Conservation (phyloP, 2,113 vertebrate species). For the Pterocles orientalis region DNA sequence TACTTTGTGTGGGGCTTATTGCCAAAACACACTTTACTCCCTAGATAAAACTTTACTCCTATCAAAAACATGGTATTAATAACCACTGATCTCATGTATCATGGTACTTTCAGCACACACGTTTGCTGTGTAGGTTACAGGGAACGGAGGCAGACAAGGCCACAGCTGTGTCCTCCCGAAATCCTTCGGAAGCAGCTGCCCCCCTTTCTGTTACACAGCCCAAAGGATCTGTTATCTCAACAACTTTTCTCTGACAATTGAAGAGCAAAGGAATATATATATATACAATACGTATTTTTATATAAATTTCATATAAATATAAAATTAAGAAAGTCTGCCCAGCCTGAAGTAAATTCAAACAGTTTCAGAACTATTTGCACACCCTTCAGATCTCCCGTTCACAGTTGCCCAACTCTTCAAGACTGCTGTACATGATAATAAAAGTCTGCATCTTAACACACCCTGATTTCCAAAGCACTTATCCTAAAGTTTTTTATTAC, state of each 20-base stretch:
- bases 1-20: neutral
- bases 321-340: neutral
- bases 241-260: neutral
- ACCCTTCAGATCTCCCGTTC: neutral
- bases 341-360: neutral
- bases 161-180: neutral
- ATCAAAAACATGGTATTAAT: neutral
- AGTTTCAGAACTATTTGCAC: neutral
- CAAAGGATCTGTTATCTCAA: neutral
- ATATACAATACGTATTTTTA: no score
- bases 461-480: neutral
- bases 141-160: neutral
- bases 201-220: neutral
- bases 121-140: neutral
- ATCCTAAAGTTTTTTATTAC: neutral
- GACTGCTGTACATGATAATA: neutral
- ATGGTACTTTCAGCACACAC: neutral
- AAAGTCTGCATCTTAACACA: neutral
- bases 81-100: constrained; percentile 1
- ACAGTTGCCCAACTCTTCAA: neutral
- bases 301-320: neutral
- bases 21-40: constrained; percentile 8
- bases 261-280: neutral
- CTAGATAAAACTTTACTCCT: neutral
- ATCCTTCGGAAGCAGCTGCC: neutral